A percentile compares a stretch with the other conserved stretches of the same genome.
phyloP scores from a whole-genome alignment of 2,888 invertebrate genomes.

The Leptinotarsa tumamoca region DNA sequence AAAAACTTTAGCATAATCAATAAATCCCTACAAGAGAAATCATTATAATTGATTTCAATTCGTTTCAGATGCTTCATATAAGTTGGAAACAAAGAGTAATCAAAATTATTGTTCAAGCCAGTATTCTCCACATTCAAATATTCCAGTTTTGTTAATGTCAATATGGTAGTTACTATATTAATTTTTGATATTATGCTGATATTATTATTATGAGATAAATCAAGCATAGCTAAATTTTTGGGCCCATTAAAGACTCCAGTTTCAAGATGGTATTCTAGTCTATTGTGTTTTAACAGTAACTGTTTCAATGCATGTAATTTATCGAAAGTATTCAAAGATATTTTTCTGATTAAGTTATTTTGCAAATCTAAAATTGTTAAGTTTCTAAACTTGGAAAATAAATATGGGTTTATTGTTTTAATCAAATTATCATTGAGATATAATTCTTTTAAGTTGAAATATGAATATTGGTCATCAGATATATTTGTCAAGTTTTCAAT shows the following conservation, averaged over 20 bases:
- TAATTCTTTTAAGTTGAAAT: neutral
- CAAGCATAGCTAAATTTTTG: neutral
- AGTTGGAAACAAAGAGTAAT: neutral
- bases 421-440: neutral
- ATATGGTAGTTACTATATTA: neutral
- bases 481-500: neutral
- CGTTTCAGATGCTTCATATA: neutral
- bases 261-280: neutral
- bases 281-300: neutral
- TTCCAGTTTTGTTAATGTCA: neutral
- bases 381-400: neutral
- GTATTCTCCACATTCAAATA: neutral
- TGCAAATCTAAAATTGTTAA: slow-evolving; percentile 34
- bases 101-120: neutral
- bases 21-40: neutral
- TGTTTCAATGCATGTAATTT: neutral
- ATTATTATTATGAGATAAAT: neutral
- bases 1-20: neutral
- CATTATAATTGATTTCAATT: neutral
- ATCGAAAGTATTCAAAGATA: slow-evolving; percentile 42
- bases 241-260: neutral
- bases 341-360: slow-evolving; percentile 37
- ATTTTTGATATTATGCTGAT: neutral
- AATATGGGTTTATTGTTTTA: neutral
- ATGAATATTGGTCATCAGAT: neutral